Evolutionary conservation across 2,888 invertebrate genomes (phyloP).

Genomic region (Meteorus colon): DNA sequence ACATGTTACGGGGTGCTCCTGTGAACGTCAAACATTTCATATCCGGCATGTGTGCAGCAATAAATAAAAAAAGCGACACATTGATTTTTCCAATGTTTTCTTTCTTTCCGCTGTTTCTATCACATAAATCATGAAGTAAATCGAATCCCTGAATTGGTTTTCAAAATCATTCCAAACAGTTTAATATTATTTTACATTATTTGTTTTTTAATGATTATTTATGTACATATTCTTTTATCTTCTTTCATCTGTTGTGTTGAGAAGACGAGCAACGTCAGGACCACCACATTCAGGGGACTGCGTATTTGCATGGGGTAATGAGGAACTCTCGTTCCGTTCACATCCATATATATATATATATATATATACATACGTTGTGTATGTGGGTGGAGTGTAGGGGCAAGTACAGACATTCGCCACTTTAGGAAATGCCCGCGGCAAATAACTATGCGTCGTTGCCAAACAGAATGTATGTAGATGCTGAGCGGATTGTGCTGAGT

Average conservation of each 20-base stretch:
- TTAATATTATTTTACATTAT: not conserved
- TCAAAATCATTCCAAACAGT: not conserved
- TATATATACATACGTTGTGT: not conserved
- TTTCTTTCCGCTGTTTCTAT: not conserved
- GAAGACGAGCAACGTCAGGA: not conserved
- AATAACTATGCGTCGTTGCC: constrained; percentile 35
- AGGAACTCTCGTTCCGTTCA: constrained; percentile 52
- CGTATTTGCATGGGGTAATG: constrained; percentile 61
- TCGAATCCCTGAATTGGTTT: not conserved
- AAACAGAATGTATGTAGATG: constrained; percentile 34
- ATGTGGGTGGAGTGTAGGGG: constrained; percentile 5
- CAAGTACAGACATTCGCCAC: constrained; percentile 45
- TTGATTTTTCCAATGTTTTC: not conserved
- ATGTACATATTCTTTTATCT: not conserved
- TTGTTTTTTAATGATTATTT: not conserved
- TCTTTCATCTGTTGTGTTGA: constrained; percentile 16
- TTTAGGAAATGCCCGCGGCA: constrained; percentile 51
- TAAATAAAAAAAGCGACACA: not conserved
- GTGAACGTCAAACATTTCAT: not conserved
- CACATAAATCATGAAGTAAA: not conserved
- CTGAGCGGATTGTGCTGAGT: constrained; percentile 39
- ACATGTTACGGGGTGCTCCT: not conserved
- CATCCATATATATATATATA: constrained; percentile 20
- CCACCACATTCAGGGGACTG: constrained; percentile 52
- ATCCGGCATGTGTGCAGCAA: not conserved